A percentile compares a stretch with the other conserved stretches of the same genome.
Evolutionary conservation across 1,140 invertebrate species (phyloP).

Genomic region (Goniozus legneri): DNA sequence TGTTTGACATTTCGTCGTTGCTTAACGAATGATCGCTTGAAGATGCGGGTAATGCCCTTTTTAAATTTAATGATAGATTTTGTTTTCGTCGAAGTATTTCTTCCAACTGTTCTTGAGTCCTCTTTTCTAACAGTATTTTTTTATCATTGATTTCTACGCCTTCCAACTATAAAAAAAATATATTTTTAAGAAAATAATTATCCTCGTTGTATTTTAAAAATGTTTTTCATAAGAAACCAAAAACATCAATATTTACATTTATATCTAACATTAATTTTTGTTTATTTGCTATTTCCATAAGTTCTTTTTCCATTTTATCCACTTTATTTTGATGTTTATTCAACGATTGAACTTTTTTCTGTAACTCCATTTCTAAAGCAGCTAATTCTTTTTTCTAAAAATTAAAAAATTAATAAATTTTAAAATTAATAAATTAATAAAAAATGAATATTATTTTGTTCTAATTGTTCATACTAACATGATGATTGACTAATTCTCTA

Average conservation of each 20-base stretch:
- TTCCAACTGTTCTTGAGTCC: slow-evolving; percentile 54
- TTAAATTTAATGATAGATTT: slow-evolving; percentile 46
- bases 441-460: neutral
- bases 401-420: slow-evolving; percentile 4
- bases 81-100: slow-evolving; percentile 50
- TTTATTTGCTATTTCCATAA: slow-evolving; percentile 55
- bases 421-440: neutral
- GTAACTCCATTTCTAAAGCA: slow-evolving; percentile 62
- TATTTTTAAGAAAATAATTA: slow-evolving; percentile 4
- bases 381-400: slow-evolving; percentile 60
- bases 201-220: slow-evolving; percentile 2
- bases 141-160: slow-evolving; percentile 44
- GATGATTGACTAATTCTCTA: slow-evolving; percentile 61
- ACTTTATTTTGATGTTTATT: slow-evolving; percentile 61
- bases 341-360: slow-evolving; percentile 60
- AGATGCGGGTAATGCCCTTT: slow-evolving; percentile 41
- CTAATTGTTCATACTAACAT: slow-evolving; percentile 52
- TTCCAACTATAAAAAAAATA: slow-evolving; percentile 26
- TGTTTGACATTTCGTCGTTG: slow-evolving; percentile 34
- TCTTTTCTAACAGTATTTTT: slow-evolving; percentile 46
- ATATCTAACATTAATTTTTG: slow-evolving; percentile 47
- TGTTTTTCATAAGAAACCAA: neutral
- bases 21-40: slow-evolving; percentile 22
- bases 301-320: slow-evolving; percentile 61
- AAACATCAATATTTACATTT: slow-evolving; percentile 29